Percentiles rank a stretch among this genome's conserved stretches.
These are phyloP conservation scores for Neolamprologus devosi DNA, from an alignment of 2,113 vertebrate species.

Conservation along the genomic window DNA sequence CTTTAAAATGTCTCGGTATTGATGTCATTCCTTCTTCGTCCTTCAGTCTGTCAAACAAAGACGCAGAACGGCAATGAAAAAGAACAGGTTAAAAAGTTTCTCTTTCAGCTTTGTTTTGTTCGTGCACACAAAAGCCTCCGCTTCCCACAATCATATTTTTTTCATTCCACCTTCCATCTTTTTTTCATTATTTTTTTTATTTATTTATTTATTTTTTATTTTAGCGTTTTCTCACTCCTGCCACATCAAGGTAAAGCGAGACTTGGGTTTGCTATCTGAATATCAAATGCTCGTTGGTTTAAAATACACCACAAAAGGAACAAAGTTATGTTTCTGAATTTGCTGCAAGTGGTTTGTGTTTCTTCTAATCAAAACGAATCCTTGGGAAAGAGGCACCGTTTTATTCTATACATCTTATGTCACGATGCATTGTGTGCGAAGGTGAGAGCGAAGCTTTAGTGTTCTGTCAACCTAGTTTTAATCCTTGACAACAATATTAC, in stretches of 20 bases:
- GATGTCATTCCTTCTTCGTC: constrained; percentile 58
- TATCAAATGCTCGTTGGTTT: constrained; percentile 50
- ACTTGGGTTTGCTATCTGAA: constrained; percentile 36
- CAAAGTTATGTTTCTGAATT: constrained; percentile 26
- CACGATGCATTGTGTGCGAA: constrained; percentile 19
- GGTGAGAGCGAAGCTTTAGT: constrained; percentile 31
- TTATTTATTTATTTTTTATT: neutral
- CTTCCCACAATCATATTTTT: constrained; percentile 37
- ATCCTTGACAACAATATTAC: constrained; percentile 58
- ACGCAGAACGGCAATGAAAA: constrained; percentile 19
- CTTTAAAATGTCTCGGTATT: constrained; percentile 47
- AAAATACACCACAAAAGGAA: constrained; percentile 30
- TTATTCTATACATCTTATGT: neutral
- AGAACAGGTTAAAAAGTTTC: constrained; percentile 59
- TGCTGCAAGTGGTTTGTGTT: constrained; percentile 1
- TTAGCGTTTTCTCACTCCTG: constrained; percentile 19
- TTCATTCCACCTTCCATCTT: constrained; percentile 14
- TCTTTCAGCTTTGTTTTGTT: constrained; percentile 65
- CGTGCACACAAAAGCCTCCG: constrained; percentile 28
- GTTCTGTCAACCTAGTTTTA: constrained; percentile 54
- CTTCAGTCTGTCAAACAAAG: constrained; percentile 55
- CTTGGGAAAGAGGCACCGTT: constrained; percentile 1
- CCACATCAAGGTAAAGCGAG: constrained; percentile 60
- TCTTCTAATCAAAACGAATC: constrained; percentile 17
- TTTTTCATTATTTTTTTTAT: neutral